Percentiles rank a stretch among this genome's conserved stretches.
Evolutionary conservation across 2,888 invertebrate genomes (phyloP).

Genomic region (Cynaeus angustus): DNA sequence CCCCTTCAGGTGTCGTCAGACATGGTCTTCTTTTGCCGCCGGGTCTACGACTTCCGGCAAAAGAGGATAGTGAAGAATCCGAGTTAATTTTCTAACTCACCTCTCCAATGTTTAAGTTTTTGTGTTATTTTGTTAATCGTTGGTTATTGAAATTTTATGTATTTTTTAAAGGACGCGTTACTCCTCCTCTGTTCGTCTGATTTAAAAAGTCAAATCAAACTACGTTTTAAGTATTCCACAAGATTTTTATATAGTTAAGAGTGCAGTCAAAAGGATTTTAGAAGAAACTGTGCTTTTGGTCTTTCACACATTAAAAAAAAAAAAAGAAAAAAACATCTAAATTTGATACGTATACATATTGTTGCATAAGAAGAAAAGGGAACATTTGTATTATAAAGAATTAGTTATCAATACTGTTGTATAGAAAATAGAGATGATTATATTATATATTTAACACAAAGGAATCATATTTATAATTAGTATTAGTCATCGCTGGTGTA

Average conservation of each 20-base stretch:
- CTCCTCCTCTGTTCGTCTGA: constrained; percentile 32
- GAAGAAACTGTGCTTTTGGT: constrained; percentile 40
- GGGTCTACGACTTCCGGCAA: constrained; percentile 95
- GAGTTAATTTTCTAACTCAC: constrained; percentile 63
- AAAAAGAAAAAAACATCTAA: constrained; percentile 56
- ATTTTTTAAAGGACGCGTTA: constrained; percentile 45
- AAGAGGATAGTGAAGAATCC: constrained; percentile 79
- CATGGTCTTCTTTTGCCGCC: constrained; percentile 94
- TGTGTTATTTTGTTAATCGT: constrained; percentile 51
- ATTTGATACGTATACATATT: constrained; percentile 71
- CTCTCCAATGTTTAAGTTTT: constrained; percentile 46
- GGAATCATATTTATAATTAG: constrained; percentile 70
- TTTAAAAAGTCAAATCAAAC: constrained; percentile 40
- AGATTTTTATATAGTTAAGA: constrained; percentile 40
- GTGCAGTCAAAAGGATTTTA: constrained; percentile 33
- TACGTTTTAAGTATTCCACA: constrained; percentile 41
- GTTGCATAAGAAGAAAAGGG: constrained; percentile 69
- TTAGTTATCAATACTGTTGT: constrained; percentile 70
- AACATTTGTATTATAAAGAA: constrained; percentile 69
- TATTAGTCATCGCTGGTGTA: constrained; percentile 69
- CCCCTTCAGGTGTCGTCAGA: constrained; percentile 82
- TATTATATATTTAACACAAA: constrained; percentile 68
- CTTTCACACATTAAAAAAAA: constrained; percentile 48
- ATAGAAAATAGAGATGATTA: constrained; percentile 70
- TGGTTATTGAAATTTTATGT: constrained; percentile 55